These are phyloP conservation scores for Oncorhynchus nerka DNA, from an alignment of 2,113 vertebrate genomes.

Conservation along the genomic window DNA sequence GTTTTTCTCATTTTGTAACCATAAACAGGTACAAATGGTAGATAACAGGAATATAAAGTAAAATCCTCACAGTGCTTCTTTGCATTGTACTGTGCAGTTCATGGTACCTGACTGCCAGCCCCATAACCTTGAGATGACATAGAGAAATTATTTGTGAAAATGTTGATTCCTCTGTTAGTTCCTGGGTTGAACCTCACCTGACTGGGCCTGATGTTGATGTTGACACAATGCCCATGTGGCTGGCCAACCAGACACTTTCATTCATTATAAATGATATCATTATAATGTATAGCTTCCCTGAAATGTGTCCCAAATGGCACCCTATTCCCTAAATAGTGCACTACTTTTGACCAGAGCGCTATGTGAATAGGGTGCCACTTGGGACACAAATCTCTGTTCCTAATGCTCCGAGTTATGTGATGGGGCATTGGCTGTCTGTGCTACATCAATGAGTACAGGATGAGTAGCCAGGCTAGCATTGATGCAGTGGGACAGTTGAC, in stretches of 20 bases:
- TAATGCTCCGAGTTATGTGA: conserved; percentile 3
- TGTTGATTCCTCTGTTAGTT: no score
- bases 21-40: conserved; percentile 47
- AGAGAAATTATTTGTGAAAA: conserved; percentile 37
- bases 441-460: conserved; percentile 32
- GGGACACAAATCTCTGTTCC: background rate
- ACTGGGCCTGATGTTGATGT: no score
- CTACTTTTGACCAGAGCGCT: no score
- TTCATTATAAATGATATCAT: conserved; percentile 51
- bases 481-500: conserved; percentile 17
- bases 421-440: conserved; percentile 42
- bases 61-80: conserved; percentile 14
- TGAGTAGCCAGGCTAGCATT: conserved; percentile 29
- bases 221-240: no score
- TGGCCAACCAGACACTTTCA: no score
- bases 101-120: conserved; percentile 49
- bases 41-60: background rate
- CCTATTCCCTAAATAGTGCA: background rate
- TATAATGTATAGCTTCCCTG: conserved; percentile 21
- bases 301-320: conserved; percentile 24
- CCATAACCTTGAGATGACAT: conserved; percentile 60
- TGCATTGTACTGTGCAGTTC: conserved; percentile 41
- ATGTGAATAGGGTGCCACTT: background rate
- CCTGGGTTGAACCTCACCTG: no score
- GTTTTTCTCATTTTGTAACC: conserved; percentile 48